A percentile compares a stretch with the other conserved stretches of the same genome.
phyloP scores from a whole-genome alignment of 2,888 invertebrate species.

The Camponotus fellah region DNA sequence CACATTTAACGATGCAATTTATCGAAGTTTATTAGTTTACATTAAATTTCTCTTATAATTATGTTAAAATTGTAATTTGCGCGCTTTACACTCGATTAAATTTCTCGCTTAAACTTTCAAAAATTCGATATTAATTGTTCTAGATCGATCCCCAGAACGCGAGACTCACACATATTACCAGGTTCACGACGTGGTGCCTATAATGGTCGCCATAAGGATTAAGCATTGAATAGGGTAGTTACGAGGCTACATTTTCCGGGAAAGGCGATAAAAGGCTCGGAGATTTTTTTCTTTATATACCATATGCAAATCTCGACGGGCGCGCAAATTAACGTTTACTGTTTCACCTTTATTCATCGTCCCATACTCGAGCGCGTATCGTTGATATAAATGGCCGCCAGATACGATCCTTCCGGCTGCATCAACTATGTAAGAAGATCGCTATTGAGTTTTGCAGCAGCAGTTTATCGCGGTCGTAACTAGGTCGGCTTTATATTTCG shows the following conservation, averaged over 20 bases:
- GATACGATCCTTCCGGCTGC: constrained; percentile 39
- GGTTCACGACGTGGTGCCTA: neutral
- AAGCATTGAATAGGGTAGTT: constrained; percentile 35
- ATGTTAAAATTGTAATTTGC: constrained; percentile 5
- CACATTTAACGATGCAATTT: neutral
- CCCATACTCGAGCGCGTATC: constrained; percentile 15
- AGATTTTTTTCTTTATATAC: constrained; percentile 24
- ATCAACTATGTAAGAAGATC: constrained; percentile 53
- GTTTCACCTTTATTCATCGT: neutral
- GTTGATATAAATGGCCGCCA: constrained; percentile 28
- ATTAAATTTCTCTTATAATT: constrained; percentile 1
- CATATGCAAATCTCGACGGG: constrained; percentile 21
- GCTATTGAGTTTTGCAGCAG: constrained; percentile 56
- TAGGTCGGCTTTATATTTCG: constrained; percentile 51
- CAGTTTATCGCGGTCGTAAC: constrained; percentile 57
- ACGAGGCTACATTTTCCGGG: constrained; percentile 29
- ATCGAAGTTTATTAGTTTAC: neutral
- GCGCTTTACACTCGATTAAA: neutral
- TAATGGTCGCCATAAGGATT: neutral
- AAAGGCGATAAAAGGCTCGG: constrained; percentile 37
- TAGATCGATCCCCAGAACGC: neutral
- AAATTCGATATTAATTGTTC: neutral
- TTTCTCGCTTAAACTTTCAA: neutral
- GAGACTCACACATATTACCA: neutral
- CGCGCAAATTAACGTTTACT: constrained; percentile 27